Percentiles rank a stretch among this genome's conserved stretches.
phyloP scores from a whole-genome alignment of 2,797 vertebrate genomes.

The Cottoperca gobio region DNA sequence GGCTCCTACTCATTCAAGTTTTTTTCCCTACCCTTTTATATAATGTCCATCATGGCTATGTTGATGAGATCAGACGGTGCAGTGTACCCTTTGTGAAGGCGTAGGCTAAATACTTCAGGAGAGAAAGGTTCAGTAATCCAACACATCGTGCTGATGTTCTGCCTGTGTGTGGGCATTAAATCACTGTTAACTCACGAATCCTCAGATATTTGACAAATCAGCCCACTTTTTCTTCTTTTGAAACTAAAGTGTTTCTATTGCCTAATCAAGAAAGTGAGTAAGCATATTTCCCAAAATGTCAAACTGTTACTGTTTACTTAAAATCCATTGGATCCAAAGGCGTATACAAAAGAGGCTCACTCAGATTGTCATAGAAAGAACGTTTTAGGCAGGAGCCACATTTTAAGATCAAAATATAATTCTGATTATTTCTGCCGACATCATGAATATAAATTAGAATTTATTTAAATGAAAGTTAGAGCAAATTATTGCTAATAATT shows the following conservation, averaged over 20 bases:
- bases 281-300: background rate
- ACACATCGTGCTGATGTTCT: background rate
- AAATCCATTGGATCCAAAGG: background rate
- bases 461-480: background rate
- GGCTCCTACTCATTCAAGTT: background rate
- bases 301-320: background rate
- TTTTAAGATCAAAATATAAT: too few species aligned
- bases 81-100: background rate
- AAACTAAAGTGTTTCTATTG: background rate
- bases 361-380: too few species aligned
- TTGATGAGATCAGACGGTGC: background rate
- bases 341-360: background rate
- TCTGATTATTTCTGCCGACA: too few species aligned
- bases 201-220: background rate
- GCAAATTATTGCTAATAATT: background rate
- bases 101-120: background rate
- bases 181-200: background rate
- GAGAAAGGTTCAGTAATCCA: slow-evolving; percentile 3
- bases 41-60: background rate
- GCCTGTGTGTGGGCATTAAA: background rate
- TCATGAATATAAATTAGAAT: too few species aligned
- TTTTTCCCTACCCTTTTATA: background rate
- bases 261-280: background rate
- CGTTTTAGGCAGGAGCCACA: too few species aligned
- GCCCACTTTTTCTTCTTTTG: background rate